A percentile compares a stretch with the other conserved stretches of the same genome.
These are phyloP conservation scores for Falco concolor DNA, from an alignment of 2,797 vertebrate species.

Conservation along the genomic window DNA sequence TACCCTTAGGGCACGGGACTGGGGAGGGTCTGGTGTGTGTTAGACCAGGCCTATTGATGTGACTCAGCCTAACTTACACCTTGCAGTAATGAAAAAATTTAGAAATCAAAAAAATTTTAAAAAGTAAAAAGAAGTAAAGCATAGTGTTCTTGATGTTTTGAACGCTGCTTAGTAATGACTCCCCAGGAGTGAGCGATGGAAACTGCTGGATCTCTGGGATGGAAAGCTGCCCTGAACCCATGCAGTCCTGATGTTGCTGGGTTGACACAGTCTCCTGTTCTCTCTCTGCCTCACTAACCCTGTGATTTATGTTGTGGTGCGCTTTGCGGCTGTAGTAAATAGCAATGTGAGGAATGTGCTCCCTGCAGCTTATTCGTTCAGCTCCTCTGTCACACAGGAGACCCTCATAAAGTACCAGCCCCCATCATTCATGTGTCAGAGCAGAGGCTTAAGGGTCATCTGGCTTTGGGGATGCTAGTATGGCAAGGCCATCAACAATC, in stretches of 20 bases:
- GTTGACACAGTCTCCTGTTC: background rate
- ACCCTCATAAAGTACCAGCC: background rate
- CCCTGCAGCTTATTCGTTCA: background rate
- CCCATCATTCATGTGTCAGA: background rate
- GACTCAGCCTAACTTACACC: background rate
- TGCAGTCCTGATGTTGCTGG: background rate
- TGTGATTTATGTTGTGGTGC: background rate
- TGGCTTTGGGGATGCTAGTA: background rate
- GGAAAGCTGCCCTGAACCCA: background rate
- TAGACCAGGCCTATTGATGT: background rate
- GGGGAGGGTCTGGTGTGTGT: background rate
- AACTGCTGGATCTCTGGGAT: background rate
- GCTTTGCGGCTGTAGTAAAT: background rate
- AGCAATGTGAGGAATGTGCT: background rate
- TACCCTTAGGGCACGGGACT: background rate
- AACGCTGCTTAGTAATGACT: background rate
- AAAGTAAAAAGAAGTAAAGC: background rate
- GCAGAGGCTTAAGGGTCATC: background rate
- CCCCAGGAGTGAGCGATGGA: background rate
- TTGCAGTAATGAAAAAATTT: too few relatives aligned
- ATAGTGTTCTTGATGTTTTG: background rate
- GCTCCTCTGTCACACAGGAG: background rate
- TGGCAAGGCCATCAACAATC: background rate
- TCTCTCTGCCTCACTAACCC: background rate
- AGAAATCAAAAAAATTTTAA: too few relatives aligned